Base-by-base conservation (phyloP, 2,888 invertebrate species). In the Notodonta ziczac region DNA sequence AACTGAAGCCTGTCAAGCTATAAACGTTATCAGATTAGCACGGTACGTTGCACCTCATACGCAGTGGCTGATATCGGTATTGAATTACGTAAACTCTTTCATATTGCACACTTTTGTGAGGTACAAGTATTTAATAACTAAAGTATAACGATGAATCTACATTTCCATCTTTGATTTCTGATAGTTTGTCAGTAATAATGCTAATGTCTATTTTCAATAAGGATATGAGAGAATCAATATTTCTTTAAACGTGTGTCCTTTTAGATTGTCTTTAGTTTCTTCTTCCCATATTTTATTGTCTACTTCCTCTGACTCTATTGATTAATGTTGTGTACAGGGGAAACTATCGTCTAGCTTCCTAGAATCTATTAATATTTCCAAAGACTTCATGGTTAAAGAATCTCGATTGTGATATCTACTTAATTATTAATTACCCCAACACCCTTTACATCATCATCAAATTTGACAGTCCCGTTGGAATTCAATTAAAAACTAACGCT, bases 21-120 rank as follows among this genome's bases (percentile, higher is more conserved):
- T 76, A 71, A 73, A 67, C 63, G 60, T 74, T 81, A 80, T 81
- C 81, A 72, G 81, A 81, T 80, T 71, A 73, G 57, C 61, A 58
- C 40, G 63, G 76, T 71, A 60, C 72, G 59, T 77, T 80, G 74
- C 78, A 78, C 79, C 72, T 75, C 61, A 24, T 14, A n/a, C 39
- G 40, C 57, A 44, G 53, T 52, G 13, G 9, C 40, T n/a, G 40
- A 58, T 14, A 52, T 44, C 6, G 52, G 9, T 58, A n/a, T 42
- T 48, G 7, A 52, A 39, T 51, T 50, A 12, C 16, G 50, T 16
- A 50, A 16, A 50, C 16, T 16, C 12, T 4, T 50, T 6, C 5
- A 5, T 46, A 46, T n/a, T 42, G 42, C 42, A n/a, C 46, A 46
- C 5, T 46, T n/a, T n/a, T n/a, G 46, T 46, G 10, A 46, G n/a